phyloP scores from a whole-genome alignment of 2,113 vertebrate species.

The Heptranchias perlo region DNA sequence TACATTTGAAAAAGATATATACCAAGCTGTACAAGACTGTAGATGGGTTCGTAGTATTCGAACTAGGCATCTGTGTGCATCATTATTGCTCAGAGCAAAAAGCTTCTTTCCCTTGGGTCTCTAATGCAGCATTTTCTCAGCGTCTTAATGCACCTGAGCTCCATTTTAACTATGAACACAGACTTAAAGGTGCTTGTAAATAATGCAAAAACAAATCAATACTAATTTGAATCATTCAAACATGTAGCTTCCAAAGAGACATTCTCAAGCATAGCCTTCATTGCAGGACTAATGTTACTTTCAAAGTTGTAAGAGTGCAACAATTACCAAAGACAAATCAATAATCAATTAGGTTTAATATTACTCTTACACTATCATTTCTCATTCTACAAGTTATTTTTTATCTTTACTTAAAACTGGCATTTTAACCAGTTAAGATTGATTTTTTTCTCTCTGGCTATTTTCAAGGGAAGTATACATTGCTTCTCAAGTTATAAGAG shows the following conservation, averaged over 20 bases:
- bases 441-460: slow-evolving; percentile 8
- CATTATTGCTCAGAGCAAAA: slow-evolving; percentile 39
- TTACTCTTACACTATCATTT: slow-evolving; percentile 25
- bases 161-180: slow-evolving; percentile 43
- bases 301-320: slow-evolving; percentile 12
- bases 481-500: neutral
- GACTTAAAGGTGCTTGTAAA: slow-evolving; percentile 51
- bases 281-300: slow-evolving; percentile 24
- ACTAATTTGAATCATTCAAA: slow-evolving; percentile 45
- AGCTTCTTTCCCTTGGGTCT: slow-evolving; percentile 40
- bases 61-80: slow-evolving; percentile 40
- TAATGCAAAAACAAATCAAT: slow-evolving; percentile 55
- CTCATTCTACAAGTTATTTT: slow-evolving; percentile 23
- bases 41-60: slow-evolving; percentile 38
- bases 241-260: slow-evolving; percentile 19
- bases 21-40: slow-evolving; percentile 18
- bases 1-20: slow-evolving; percentile 25
- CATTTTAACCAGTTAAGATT: slow-evolving; percentile 32
- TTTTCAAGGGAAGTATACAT: neutral
- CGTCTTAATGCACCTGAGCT: slow-evolving; percentile 45
- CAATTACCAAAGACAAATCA: slow-evolving; percentile 32
- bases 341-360: slow-evolving; percentile 37
- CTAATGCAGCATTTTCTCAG: slow-evolving; percentile 49
- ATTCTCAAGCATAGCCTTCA: slow-evolving; percentile 32
- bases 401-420: slow-evolving; percentile 10